A percentile compares a stretch with the other conserved stretches of the same genome.
Conservation (phyloP, 2,797 vertebrate genomes). For the Sebastes oblongus region DNA sequence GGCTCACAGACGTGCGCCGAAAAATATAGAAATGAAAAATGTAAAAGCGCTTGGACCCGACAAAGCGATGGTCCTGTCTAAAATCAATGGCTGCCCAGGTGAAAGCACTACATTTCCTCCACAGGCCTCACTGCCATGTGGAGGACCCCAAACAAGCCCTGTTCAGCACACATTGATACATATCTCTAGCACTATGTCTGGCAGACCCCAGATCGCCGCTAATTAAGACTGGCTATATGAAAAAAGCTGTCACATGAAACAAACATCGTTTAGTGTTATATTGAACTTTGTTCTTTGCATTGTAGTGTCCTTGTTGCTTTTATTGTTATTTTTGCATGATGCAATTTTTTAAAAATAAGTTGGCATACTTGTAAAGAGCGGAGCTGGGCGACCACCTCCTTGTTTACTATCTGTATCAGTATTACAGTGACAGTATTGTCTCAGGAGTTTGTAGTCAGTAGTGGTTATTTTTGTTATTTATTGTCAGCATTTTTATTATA, state of each 20-base stretch:
- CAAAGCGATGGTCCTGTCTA: conserved; percentile 35
- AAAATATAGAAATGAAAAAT: conserved; percentile 3
- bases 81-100: conserved; percentile 33
- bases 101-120: conserved; percentile 49
- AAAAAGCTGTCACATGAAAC: conserved; percentile 45
- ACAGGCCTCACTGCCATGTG: conserved; percentile 19
- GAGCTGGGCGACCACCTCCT: conserved; percentile 50
- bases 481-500: conserved; percentile 65
- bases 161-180: conserved; percentile 64
- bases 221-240: conserved; percentile 29
- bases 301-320: conserved; percentile 72
- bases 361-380: conserved; percentile 51
- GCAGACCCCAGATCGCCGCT: conserved; percentile 15
- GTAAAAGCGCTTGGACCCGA: conserved; percentile 55
- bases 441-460: conserved; percentile 79
- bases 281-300: conserved; percentile 69
- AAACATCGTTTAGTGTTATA: conserved; percentile 65
- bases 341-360: conserved; percentile 43
- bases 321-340: conserved; percentile 76
- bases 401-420: conserved; percentile 77
- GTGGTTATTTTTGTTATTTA: conserved; percentile 71
- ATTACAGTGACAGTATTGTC: conserved; percentile 79
- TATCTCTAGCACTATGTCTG: conserved; percentile 64
- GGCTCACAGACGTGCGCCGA: conserved; percentile 13
- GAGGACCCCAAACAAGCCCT: conserved; percentile 38